These are phyloP conservation scores for Candoia aspera DNA, from an alignment of 2,113 vertebrate genomes.

Conservation along the genomic window DNA sequence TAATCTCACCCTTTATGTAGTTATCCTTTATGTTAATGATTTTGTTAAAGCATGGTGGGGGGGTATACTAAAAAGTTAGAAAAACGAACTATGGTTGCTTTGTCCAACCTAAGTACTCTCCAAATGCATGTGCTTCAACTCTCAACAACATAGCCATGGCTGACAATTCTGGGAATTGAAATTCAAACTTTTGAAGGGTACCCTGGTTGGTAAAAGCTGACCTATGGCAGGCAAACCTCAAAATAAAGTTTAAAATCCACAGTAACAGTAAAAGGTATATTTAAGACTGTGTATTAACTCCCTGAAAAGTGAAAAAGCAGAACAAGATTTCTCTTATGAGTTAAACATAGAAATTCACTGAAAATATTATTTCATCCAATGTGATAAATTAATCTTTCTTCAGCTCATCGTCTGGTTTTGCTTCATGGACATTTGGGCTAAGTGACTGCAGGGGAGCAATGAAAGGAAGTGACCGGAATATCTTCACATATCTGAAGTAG, in stretches of 20 bases:
- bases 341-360: not conserved
- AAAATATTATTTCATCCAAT: constrained; percentile 2
- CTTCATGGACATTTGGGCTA: not conserved
- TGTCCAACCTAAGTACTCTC: not conserved
- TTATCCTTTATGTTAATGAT: not conserved
- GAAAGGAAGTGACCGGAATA: constrained; percentile 36
- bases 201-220: not conserved
- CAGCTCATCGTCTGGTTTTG: not conserved
- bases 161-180: not conserved
- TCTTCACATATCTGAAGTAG: constrained; percentile 54
- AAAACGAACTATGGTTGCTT: not conserved
- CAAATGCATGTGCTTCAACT: not conserved
- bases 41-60: not conserved
- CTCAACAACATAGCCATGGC: not conserved
- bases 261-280: not conserved
- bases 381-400: constrained; percentile 9
- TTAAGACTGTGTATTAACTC: not conserved
- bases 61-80: not conserved
- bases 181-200: not conserved
- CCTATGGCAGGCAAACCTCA: not conserved
- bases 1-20: not conserved
- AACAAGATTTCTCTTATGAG: not conserved
- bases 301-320: not conserved
- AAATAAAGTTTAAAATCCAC: not conserved
- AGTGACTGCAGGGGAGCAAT: not conserved